Conservation (phyloP, 2,113 vertebrate genomes). For the Heterocephalus glaber region DNA sequence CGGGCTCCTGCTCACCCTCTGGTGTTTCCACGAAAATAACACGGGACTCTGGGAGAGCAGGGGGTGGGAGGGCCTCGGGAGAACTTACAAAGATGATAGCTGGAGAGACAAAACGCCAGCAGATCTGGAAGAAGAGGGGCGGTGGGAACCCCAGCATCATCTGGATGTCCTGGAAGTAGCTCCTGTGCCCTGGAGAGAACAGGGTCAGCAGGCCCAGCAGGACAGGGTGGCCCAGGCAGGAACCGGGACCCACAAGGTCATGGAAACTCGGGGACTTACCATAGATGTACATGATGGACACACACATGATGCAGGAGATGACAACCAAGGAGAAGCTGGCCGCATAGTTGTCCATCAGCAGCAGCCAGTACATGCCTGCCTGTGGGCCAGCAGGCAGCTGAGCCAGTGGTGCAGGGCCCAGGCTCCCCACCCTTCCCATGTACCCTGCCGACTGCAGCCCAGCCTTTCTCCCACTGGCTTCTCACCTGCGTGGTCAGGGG, state of each 20-base stretch:
- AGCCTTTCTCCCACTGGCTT: not conserved
- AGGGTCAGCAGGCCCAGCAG: not conserved
- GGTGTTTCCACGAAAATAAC: not conserved
- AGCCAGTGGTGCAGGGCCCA: not conserved
- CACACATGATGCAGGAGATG: conserved; percentile 99
- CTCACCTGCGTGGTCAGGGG: conserved; percentile 94
- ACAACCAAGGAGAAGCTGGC: conserved; percentile 98
- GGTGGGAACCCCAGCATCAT: conserved; percentile 99
- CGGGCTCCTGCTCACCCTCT: not conserved
- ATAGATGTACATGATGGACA: conserved; percentile 97
- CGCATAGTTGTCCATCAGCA: conserved; percentile 98
- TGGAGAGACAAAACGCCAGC: conserved; percentile 98
- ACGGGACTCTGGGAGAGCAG: not conserved
- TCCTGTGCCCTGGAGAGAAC: conserved; percentile 89
- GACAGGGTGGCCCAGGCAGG: not conserved
- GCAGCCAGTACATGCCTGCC: conserved; percentile 98
- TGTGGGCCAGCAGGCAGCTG: conserved; percentile 70
- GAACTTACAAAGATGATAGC: conserved; percentile 95
- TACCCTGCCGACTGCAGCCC: not conserved
- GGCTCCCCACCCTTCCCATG: accelerated
- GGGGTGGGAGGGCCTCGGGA: not conserved
- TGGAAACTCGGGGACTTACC: conserved; percentile 85
- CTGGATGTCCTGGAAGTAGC: conserved; percentile 98
- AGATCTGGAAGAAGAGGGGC: conserved; percentile 97
- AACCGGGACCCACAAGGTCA: not conserved